Conservation (phyloP, 2,113 vertebrate species). For the Phyllostomus discolor region DNA sequence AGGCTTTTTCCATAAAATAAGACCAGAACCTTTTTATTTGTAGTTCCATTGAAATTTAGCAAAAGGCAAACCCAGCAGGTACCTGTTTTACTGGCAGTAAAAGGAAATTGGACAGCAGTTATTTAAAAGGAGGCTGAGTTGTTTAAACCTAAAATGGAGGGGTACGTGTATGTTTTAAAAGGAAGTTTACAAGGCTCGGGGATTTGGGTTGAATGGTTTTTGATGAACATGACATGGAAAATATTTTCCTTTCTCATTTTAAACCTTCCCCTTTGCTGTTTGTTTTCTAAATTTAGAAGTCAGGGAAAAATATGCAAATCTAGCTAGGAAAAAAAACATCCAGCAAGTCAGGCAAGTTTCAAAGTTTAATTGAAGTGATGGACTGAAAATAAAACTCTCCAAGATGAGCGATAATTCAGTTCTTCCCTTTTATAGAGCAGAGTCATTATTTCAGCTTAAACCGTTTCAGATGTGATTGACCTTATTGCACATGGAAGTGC, state of each 20-base stretch:
- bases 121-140: slow-evolving; percentile 58
- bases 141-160: slow-evolving; percentile 60
- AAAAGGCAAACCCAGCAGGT: slow-evolving; percentile 61
- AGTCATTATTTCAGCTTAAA: slow-evolving; percentile 40
- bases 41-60: slow-evolving; percentile 56
- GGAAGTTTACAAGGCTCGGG: slow-evolving; percentile 35
- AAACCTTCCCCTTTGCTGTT: slow-evolving; percentile 43
- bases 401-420: not conserved
- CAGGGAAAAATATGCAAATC: slow-evolving; percentile 50
- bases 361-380: slow-evolving; percentile 38
- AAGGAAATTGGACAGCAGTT: slow-evolving; percentile 57
- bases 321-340: not conserved
- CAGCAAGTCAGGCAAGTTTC: slow-evolving; percentile 31
- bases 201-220: slow-evolving; percentile 49
- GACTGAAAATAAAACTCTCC: slow-evolving; percentile 31
- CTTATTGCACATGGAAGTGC: not conserved
- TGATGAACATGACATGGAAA: slow-evolving; percentile 56
- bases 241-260: slow-evolving; percentile 65
- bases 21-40: slow-evolving; percentile 56
- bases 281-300: slow-evolving; percentile 64
- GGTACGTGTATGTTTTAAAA: slow-evolving; percentile 20
- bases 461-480: slow-evolving; percentile 26
- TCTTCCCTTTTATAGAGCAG: not conserved
- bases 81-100: slow-evolving; percentile 65
- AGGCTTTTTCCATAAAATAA: slow-evolving; percentile 42